These are phyloP conservation scores for Oryctes rhinoceros DNA, from an alignment of 1,140 invertebrate genomes.

Conservation along the genomic window DNA sequence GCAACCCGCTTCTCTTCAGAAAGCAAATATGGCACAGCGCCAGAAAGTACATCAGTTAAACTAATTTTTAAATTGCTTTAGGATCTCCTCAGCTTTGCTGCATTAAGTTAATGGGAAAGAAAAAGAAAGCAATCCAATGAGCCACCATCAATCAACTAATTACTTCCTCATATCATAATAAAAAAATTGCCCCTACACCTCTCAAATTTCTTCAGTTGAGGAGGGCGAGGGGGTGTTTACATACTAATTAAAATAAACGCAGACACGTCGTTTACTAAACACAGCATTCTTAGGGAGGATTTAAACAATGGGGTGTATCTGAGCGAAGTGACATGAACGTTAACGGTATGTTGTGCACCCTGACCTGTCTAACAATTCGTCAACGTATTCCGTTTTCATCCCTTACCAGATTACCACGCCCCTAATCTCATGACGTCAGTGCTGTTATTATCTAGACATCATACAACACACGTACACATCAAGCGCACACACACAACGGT, in stretches of 20 bases:
- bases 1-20: no score
- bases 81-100: no score
- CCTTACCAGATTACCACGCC: conserved; percentile 30
- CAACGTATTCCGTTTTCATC: conserved; percentile 27
- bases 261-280: neutral
- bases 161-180: no score
- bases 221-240: no score
- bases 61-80: no score
- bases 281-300: neutral
- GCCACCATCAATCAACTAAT: no score
- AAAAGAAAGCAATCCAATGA: no score
- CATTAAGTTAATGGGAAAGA: no score
- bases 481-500: neutral
- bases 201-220: no score
- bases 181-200: no score
- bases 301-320: conserved; percentile 21
- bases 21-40: no score
- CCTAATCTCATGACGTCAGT: conserved; percentile 25
- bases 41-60: no score
- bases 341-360: neutral
- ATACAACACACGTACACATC: neutral
- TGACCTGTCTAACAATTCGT: conserved; percentile 32
- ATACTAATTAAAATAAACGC: neutral
- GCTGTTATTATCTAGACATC: conserved; percentile 35
- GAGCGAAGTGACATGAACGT: neutral